Base-by-base conservation (phyloP, 2,113 vertebrate species). In the Callopanchax toddi region DNA sequence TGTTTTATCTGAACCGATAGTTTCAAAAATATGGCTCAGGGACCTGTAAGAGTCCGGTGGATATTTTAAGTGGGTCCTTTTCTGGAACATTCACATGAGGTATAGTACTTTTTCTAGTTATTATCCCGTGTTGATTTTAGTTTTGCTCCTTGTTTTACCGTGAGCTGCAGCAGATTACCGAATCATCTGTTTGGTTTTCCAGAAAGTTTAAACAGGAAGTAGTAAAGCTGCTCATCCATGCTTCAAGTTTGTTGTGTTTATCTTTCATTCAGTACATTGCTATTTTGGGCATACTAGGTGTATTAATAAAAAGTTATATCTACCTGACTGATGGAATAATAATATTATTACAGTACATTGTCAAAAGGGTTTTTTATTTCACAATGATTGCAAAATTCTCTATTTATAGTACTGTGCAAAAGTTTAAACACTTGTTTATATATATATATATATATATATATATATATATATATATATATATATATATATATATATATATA, bases 1-100 rank as follows among this genome's bases (percentile, higher is more conserved):
- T 60, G 67, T 57, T 68, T 74, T 54, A 81, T 78, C 67, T 76
- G 57, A 29, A 49, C 45, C 18, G 53, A 42, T 60, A 52, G 37
- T 80, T 74, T 63, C 42, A 16, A 67, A 78, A 61, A 50, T 43
- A 57, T 29, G 79, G 67, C n/a, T 16, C 51, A 10, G 49, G 60
- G 51, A 46, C 59, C 59, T 11, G 16, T 21, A 15, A 29, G 56
- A 45, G 57, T 17, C 72, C 37, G 5, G 50, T 29, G 15, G 1
- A 60, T 37, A 12, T 67, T 40, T 71, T 9, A 20, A 76, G 32
- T 2, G 15, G 62, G 23, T 56, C 61, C 26, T 57, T 44, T 65
- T 46, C 60, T 74, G 58, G 7, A 66, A 53, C 25, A 60, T 49
- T 36, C 21, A 10, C 21, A 46, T 22, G 7, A 52, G 65, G n/a